phyloP scores from a whole-genome alignment of 2,888 invertebrate genomes.

The Cylloceria caligata region DNA sequence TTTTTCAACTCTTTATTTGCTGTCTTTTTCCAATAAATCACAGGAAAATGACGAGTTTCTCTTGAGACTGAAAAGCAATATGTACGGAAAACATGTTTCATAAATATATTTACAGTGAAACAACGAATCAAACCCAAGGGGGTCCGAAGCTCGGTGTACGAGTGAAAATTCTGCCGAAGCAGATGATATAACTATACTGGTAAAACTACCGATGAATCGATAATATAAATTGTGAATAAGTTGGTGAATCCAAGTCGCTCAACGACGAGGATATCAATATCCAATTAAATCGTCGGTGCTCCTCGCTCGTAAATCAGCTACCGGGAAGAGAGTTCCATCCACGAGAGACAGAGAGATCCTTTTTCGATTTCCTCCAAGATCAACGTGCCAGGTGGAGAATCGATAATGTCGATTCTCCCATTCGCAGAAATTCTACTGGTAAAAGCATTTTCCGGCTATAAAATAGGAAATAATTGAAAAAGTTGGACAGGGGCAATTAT shows the following conservation, averaged over 20 bases:
- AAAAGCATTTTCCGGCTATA: slow-evolving; percentile 48
- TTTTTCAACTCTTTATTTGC: neutral
- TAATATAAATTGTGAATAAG: slow-evolving; percentile 55
- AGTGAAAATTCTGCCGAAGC: neutral
- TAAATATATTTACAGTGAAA: neutral
- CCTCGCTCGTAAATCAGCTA: slow-evolving; percentile 49
- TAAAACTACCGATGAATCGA: slow-evolving; percentile 34
- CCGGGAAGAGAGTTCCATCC: too few species aligned
- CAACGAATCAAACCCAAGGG: neutral
- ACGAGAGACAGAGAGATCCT: slow-evolving; percentile 12
- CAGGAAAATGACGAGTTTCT: neutral
- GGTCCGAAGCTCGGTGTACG: neutral
- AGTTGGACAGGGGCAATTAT: slow-evolving; percentile 63
- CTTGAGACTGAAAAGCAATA: neutral
- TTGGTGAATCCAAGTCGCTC: slow-evolving; percentile 46
- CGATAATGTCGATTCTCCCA: slow-evolving; percentile 57
- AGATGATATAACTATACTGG: slow-evolving; percentile 26
- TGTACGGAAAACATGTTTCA: neutral
- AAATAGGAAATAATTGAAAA: slow-evolving; percentile 66
- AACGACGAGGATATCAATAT: slow-evolving; percentile 63
- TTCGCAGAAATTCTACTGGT: slow-evolving; percentile 32
- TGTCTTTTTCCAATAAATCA: neutral
- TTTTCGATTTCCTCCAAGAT: slow-evolving; percentile 48
- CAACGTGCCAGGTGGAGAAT: slow-evolving; percentile 46
- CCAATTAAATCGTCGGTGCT: slow-evolving; percentile 60